Percentiles rank a stretch among this genome's conserved stretches.
Evolutionary conservation across 1,140 invertebrate species (phyloP).

Genomic region (Mya arenaria): DNA sequence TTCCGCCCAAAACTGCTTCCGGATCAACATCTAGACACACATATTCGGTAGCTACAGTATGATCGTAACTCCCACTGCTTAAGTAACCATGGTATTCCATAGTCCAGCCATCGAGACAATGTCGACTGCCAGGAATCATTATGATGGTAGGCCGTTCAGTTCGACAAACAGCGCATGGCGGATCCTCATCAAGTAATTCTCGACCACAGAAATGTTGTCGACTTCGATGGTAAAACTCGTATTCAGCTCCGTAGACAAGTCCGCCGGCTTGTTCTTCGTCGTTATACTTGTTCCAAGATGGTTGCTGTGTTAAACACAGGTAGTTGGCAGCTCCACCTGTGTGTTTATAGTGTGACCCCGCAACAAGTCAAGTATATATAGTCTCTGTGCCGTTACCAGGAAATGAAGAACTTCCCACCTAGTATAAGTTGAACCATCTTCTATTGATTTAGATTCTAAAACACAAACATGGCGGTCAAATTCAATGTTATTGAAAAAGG

Average conservation of each 20-base stretch:
- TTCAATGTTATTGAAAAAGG: too few relatives aligned
- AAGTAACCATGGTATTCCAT: conserved; percentile 64
- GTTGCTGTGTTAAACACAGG: conserved; percentile 4
- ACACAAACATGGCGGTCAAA: too few relatives aligned
- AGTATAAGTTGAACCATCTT: not conserved
- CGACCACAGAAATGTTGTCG: not conserved
- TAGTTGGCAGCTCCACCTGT: not conserved
- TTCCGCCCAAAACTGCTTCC: conserved; percentile 45
- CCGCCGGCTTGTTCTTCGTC: not conserved
- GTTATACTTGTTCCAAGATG: not conserved
- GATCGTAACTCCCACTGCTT: conserved; percentile 29
- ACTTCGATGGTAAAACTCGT: too few relatives aligned
- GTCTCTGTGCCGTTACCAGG: too few relatives aligned
- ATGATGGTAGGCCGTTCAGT: conserved; percentile 3
- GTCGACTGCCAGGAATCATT: conserved; percentile 65
- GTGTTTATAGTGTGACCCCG: not conserved
- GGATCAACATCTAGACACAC: conserved; percentile 63
- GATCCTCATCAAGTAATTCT: conserved; percentile 27
- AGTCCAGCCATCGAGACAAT: conserved; percentile 58
- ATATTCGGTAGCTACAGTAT: conserved; percentile 44
- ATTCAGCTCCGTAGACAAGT: not conserved
- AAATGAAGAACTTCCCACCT: not conserved
- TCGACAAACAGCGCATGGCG: conserved; percentile 51
- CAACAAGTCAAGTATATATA: not conserved
- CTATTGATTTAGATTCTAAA: too few relatives aligned